Base-by-base conservation (phyloP, 2,888 invertebrate genomes). In the Morpho achilles region DNA sequence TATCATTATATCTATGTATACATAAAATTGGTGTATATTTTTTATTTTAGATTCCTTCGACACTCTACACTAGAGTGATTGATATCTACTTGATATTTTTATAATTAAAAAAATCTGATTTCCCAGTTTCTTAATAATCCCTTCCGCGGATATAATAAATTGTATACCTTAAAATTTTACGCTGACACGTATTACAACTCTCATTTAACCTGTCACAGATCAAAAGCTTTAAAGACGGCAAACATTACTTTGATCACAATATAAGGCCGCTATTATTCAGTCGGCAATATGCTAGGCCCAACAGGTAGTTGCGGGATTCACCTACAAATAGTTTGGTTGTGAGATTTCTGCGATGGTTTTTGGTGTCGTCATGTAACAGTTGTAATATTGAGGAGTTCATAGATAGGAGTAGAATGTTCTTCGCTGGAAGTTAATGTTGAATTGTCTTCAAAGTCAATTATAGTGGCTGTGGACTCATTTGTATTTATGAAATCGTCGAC, bases 401-500 rank as follows among this genome's bases (percentile, higher is more conserved):
- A 50, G 50, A 61, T 62, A 51, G 49, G 61, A 46, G 68, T 67
- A 51, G 65, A 63, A 23, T 59, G 62, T 65, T 56, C 64, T 9
- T 54, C 67, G 65, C 61, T 53, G 8, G 65, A 51, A 44, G 49
- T 49, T 22, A 58, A 50, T 9, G 69, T 67, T 7, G 59, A 53
- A 52, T 65, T 67, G 39, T 60, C 57, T 45, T 59, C 10, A 53
- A 56, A 62, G 42, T 67, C 63, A n/a, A 61, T 53, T 16, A 56
- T 56, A 23, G 64, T 40, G 42, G 64, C 63, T 41, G 54, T 62
- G 55, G 58, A 61, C 40, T 69, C 70, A 52, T 69, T 72, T 23
- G 55, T 65, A 55, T 59, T 67, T 55, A 64, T 68, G 57, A 58
- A 69, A 47, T 63, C 71, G 59, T 68, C 69, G 62, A 67, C 54